A percentile compares a stretch with the other conserved stretches of the same genome.
These are phyloP conservation scores for Spizella passerina DNA, from an alignment of 2,797 vertebrate species.

Conservation along the genomic window DNA sequence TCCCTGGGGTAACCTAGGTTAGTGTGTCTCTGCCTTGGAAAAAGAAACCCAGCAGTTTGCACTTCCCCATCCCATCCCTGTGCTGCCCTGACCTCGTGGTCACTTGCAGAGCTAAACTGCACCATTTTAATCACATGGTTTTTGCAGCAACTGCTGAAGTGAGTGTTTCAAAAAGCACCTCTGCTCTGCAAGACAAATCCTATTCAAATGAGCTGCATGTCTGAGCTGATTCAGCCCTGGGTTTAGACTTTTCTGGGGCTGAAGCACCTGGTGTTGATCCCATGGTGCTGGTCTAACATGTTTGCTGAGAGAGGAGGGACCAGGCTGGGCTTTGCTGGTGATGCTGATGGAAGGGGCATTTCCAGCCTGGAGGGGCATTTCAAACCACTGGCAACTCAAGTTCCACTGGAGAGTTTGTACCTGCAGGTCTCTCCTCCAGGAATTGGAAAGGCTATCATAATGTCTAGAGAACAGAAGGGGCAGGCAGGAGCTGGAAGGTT, in stretches of 20 bases:
- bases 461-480: background rate
- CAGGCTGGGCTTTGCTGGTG: background rate
- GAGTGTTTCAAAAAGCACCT: background rate
- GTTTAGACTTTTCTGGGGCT: background rate
- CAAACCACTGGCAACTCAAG: background rate
- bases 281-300: background rate
- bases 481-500: background rate
- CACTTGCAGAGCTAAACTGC: background rate
- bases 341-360: background rate
- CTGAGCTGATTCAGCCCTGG: slow-evolving; percentile 35
- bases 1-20: background rate
- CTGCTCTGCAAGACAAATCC: slow-evolving; percentile 32
- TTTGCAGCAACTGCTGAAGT: background rate
- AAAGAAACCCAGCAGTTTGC: background rate
- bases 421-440: background rate
- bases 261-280: background rate
- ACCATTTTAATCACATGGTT: background rate
- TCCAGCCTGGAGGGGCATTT: background rate
- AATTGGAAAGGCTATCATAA: background rate
- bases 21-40: background rate
- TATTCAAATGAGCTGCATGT: slow-evolving; percentile 11
- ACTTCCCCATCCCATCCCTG: background rate
- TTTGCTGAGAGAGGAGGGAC: background rate
- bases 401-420: background rate
- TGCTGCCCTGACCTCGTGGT: background rate